Percentiles rank a stretch among this genome's conserved stretches.
Conservation (phyloP, 2,888 invertebrate species). For the Dilophus febrilis region DNA sequence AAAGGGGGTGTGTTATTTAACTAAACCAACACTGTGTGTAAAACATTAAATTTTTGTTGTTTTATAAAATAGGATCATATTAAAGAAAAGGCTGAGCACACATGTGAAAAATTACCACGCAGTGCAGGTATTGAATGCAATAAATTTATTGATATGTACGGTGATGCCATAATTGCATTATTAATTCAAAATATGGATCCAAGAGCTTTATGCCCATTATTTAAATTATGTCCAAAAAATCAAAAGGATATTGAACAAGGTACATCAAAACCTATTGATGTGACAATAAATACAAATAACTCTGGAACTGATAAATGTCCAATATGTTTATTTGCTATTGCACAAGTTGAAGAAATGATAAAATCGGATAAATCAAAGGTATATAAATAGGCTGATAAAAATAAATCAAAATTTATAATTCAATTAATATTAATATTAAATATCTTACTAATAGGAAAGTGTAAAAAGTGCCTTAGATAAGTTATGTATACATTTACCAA, state of each 20-base stretch:
- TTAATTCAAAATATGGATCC: constrained; percentile 43
- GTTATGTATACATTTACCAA: constrained; percentile 51
- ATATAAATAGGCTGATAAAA: too few species aligned
- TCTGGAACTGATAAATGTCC: constrained; percentile 56
- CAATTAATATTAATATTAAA: constrained; percentile 1
- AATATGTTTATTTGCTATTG: constrained; percentile 66
- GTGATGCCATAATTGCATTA: constrained; percentile 60
- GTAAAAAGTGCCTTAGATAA: constrained; percentile 51
- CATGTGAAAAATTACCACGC: constrained; percentile 50
- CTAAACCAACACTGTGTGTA: background rate
- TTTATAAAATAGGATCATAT: constrained; percentile 44
- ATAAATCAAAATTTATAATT: too few species aligned
- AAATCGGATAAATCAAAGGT: constrained; percentile 62
- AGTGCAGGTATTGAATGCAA: constrained; percentile 46
- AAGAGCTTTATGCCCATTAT: constrained; percentile 41
- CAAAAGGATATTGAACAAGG: constrained; percentile 37
- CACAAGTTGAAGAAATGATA: constrained; percentile 54
- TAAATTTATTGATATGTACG: constrained; percentile 61
- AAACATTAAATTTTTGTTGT: background rate
- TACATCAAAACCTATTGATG: constrained; percentile 19
- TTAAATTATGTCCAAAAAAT: constrained; percentile 47
- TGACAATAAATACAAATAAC: constrained; percentile 19
- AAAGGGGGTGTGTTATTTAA: background rate
- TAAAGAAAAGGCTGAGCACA: constrained; percentile 43
- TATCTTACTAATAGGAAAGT: constrained; percentile 34